Evolutionary conservation across 2,888 invertebrate species (phyloP).

Genomic region (Embidobia sp.): DNA sequence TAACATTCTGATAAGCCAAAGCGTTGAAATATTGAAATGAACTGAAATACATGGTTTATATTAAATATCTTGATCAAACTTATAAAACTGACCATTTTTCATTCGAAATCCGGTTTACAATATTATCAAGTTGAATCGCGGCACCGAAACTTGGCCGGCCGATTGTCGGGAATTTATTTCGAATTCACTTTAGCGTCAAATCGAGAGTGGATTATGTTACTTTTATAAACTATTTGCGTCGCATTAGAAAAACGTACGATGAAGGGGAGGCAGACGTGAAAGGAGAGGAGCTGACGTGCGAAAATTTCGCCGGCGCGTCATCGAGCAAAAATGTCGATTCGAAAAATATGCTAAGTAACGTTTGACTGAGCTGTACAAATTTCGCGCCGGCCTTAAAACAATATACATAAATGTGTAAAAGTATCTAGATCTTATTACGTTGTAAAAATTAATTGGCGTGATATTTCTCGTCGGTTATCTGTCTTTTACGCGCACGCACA

Average conservation of each 20-base stretch:
- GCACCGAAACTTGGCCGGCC: slow-evolving; percentile 16
- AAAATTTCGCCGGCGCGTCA: slow-evolving; percentile 11
- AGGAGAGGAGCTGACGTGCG: too few relatives aligned
- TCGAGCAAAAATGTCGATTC: slow-evolving; percentile 24
- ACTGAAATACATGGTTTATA: slow-evolving; percentile 48
- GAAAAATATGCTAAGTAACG: slow-evolving; percentile 50
- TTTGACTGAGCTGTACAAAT: slow-evolving; percentile 28
- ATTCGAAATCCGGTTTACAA: slow-evolving; percentile 55
- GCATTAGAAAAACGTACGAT: too few relatives aligned
- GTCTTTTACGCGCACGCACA: slow-evolving; percentile 23
- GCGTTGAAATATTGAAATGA: slow-evolving; percentile 62
- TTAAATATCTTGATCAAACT: slow-evolving; percentile 62
- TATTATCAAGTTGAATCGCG: slow-evolving; percentile 38
- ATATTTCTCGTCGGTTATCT: slow-evolving; percentile 59
- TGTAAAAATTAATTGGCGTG: slow-evolving; percentile 60
- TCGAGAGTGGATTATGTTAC: slow-evolving; percentile 16
- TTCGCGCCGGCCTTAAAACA: slow-evolving; percentile 14
- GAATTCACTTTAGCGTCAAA: slow-evolving; percentile 29
- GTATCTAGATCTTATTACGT: slow-evolving; percentile 63
- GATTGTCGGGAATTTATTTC: slow-evolving; percentile 32
- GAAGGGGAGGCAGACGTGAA: too few relatives aligned
- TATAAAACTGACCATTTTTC: slow-evolving; percentile 57
- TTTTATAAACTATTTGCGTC: too few relatives aligned
- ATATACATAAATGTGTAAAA: slow-evolving; percentile 46
- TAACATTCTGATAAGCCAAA: slow-evolving; percentile 54